phyloP scores from a whole-genome alignment of 2,888 invertebrate genomes.

The Netelia inedita region DNA sequence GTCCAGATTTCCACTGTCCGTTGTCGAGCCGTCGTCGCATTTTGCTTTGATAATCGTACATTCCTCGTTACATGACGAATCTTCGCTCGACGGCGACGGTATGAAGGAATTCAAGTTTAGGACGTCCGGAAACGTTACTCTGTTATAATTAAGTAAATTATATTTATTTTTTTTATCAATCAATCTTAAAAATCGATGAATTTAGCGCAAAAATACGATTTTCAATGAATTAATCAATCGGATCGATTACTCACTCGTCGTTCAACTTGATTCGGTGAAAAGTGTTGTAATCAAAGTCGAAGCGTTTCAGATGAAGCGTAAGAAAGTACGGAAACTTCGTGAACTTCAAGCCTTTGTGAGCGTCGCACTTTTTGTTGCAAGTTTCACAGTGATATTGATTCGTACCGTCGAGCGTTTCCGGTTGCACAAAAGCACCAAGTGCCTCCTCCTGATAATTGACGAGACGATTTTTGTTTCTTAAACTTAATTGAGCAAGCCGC shows the following conservation, averaged over 20 bases:
- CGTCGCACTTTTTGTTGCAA: slow-evolving; percentile 94
- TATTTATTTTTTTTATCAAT: neutral
- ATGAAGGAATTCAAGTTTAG: slow-evolving; percentile 92
- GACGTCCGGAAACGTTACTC: slow-evolving; percentile 93
- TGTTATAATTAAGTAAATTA: slow-evolving; percentile 82
- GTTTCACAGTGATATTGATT: slow-evolving; percentile 96
- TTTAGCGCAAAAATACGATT: too few relatives aligned
- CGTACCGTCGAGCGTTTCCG: slow-evolving; percentile 92
- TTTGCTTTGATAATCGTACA: slow-evolving; percentile 85
- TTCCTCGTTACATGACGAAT: slow-evolving; percentile 84
- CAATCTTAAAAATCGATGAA: neutral
- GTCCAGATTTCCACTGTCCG: slow-evolving; percentile 89
- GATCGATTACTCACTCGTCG: slow-evolving; percentile 88
- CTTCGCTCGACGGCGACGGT: slow-evolving; percentile 79
- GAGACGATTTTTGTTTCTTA: neutral
- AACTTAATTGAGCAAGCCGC: too few relatives aligned
- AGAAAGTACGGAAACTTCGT: slow-evolving; percentile 94
- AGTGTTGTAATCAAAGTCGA: slow-evolving; percentile 95
- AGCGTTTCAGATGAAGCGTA: slow-evolving; percentile 94
- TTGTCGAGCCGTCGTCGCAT: slow-evolving; percentile 89
- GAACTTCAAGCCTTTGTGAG: slow-evolving; percentile 95
- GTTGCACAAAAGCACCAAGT: slow-evolving; percentile 92
- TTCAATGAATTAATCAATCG: neutral
- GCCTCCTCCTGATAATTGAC: slow-evolving; percentile 90
- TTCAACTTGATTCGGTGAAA: slow-evolving; percentile 95